Conservation (phyloP, 1,140 invertebrate species). For the Procambarus virginalis region DNA sequence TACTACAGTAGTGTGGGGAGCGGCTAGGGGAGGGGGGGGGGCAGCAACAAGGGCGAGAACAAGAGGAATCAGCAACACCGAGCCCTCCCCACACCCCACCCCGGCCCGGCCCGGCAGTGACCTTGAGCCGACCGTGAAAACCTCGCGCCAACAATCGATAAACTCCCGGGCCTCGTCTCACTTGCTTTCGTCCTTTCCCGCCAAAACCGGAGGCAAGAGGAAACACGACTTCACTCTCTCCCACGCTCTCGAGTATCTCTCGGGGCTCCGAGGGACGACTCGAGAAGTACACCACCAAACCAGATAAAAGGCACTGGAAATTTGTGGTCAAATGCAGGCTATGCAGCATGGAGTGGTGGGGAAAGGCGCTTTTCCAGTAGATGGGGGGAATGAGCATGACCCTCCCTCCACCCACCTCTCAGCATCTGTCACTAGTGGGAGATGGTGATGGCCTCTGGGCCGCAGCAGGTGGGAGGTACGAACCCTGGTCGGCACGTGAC, state of each 20-base stretch:
- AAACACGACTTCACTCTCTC: not conserved
- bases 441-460: not conserved
- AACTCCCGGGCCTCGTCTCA: not conserved
- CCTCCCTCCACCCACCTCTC: too few species aligned
- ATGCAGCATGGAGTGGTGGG: not conserved
- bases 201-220: not conserved
- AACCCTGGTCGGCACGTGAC: not conserved
- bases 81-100: not conserved
- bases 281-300: not conserved
- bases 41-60: too few species aligned
- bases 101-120: slow-evolving; percentile 20
- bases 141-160: slow-evolving; percentile 24
- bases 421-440: not conserved
- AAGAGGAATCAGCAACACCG: not conserved
- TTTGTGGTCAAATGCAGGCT: not conserved
- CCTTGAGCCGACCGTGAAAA: slow-evolving; percentile 35
- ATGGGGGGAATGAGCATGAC: not conserved
- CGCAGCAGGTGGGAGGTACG: not conserved
- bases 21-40: too few species aligned
- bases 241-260: not conserved
- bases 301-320: not conserved
- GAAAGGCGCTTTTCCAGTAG: not conserved
- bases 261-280: not conserved
- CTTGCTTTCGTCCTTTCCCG: not conserved
- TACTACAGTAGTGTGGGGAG: too few species aligned